A percentile compares a stretch with the other conserved stretches of the same genome.
Evolutionary conservation across 53 echinoderm and acorn worm species (phyloP).

Genomic region (Crossaster papposus): DNA sequence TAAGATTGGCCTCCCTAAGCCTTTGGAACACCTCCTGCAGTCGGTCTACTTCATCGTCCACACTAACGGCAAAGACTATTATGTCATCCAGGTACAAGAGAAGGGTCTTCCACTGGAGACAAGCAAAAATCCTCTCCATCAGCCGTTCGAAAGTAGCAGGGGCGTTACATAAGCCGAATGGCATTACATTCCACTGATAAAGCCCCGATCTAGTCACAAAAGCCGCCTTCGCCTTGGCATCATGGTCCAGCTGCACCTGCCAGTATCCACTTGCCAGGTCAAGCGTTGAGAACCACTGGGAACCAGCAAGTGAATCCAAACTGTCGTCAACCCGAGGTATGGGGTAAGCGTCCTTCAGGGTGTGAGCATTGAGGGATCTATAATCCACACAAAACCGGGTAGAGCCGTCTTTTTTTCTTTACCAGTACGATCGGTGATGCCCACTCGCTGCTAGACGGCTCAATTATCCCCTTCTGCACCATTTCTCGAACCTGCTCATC

Average conservation of each 20-base stretch:
- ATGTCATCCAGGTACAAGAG: slow-evolving; percentile 28
- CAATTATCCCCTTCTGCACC: slow-evolving; percentile 7
- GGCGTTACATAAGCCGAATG: slow-evolving; percentile 31
- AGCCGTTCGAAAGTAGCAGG: slow-evolving; percentile 39
- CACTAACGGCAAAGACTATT: neutral
- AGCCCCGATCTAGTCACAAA: neutral
- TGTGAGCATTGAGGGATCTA: slow-evolving; percentile 8
- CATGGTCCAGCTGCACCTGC: slow-evolving; percentile 14
- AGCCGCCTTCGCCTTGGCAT: slow-evolving; percentile 6
- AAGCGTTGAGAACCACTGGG: slow-evolving; percentile 4
- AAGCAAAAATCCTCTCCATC: slow-evolving; percentile 25
- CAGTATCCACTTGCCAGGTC: slow-evolving; percentile 18
- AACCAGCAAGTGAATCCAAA: neutral
- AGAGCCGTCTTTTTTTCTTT: slow-evolving; percentile 34
- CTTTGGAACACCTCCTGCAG: slow-evolving; percentile 1
- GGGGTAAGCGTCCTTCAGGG: slow-evolving; percentile 24
- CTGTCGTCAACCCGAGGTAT: slow-evolving; percentile 21
- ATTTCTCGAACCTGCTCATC: slow-evolving; percentile 24
- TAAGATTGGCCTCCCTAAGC: slow-evolving; percentile 14
- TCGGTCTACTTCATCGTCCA: slow-evolving; percentile 10
- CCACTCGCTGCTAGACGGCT: slow-evolving; percentile 38
- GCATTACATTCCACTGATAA: slow-evolving; percentile 21
- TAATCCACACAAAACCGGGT: slow-evolving; percentile 39
- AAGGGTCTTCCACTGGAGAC: slow-evolving; percentile 18
- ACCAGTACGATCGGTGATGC: slow-evolving; percentile 44